Evolutionary conservation across 1,140 invertebrate species (phyloP).

Genomic region (Holcopasites calliopsidis): DNA sequence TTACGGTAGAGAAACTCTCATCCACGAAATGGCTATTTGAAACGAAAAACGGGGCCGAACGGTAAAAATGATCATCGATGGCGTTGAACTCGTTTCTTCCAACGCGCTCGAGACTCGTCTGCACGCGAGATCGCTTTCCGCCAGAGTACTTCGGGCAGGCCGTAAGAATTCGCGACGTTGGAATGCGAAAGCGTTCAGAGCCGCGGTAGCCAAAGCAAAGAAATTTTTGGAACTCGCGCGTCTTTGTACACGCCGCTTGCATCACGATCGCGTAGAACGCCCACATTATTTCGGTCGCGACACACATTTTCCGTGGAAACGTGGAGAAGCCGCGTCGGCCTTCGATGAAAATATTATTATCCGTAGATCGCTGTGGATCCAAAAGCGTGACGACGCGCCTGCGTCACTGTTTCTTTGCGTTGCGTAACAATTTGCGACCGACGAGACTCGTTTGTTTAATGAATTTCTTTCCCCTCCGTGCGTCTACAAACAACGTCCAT

Average conservation of each 20-base stretch:
- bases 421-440: background rate
- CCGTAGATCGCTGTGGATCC: background rate
- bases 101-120: background rate
- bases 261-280: slow-evolving; percentile 22
- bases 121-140: slow-evolving; percentile 10
- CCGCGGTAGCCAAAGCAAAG: background rate
- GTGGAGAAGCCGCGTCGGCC: slow-evolving; percentile 2
- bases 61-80: slow-evolving; percentile 3
- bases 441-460: background rate
- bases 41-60: background rate
- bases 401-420: slow-evolving; percentile 17
- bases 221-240: slow-evolving; percentile 16
- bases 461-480: too few species aligned
- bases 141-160: background rate
- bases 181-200: background rate
- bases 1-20: slow-evolving; percentile 28
- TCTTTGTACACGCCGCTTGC: slow-evolving; percentile 8
- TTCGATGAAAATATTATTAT: slow-evolving; percentile 33
- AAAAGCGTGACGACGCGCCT: background rate
- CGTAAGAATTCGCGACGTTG: background rate
- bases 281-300: slow-evolving; percentile 55
- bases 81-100: slow-evolving; percentile 22
- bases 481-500: too few species aligned
- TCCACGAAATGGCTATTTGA: slow-evolving; percentile 13
- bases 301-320: slow-evolving; percentile 36